These are phyloP conservation scores for Diacarnus erythraeanus DNA, from an alignment of 37 sponge, comb jelly and placozoan genomes.

Conservation along the genomic window DNA sequence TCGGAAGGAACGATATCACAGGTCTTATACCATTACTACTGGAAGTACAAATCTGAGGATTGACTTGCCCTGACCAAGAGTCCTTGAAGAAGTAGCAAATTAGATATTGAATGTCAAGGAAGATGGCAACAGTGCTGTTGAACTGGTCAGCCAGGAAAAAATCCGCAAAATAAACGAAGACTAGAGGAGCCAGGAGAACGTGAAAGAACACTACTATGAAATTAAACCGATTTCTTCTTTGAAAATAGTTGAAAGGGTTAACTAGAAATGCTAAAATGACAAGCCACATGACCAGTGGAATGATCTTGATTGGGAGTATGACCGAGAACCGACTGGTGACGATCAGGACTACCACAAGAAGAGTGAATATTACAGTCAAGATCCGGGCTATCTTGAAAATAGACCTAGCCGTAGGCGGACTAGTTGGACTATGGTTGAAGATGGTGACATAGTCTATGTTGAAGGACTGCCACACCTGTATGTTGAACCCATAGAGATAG, in stretches of 20 bases:
- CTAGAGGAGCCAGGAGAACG: slow-evolving; percentile 79
- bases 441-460: slow-evolving; percentile 60
- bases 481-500: slow-evolving; percentile 70
- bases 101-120: slow-evolving; percentile 87
- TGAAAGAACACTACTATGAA: slow-evolving; percentile 56
- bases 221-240: slow-evolving; percentile 45
- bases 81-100: slow-evolving; percentile 66
- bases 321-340: slow-evolving; percentile 2
- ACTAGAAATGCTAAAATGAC: slow-evolving; percentile 40
- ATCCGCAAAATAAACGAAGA: slow-evolving; percentile 84
- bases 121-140: slow-evolving; percentile 82
- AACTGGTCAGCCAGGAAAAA: slow-evolving; percentile 98
- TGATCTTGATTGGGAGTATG: slow-evolving; percentile 22
- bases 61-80: slow-evolving; percentile 8
- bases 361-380: slow-evolving; percentile 34
- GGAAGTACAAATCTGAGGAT: slow-evolving; percentile 25
- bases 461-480: slow-evolving; percentile 51
- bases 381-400: slow-evolving; percentile 48
- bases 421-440: slow-evolving; percentile 41
- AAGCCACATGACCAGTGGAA: slow-evolving; percentile 61
- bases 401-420: slow-evolving; percentile 47
- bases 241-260: slow-evolving; percentile 57
- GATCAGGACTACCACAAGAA: slow-evolving; percentile 10
- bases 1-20: slow-evolving; percentile 83
- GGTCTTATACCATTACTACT: slow-evolving; percentile 75